Base-by-base conservation (phyloP, 2,797 vertebrate genomes). In the Gymnothorax javanicus region DNA sequence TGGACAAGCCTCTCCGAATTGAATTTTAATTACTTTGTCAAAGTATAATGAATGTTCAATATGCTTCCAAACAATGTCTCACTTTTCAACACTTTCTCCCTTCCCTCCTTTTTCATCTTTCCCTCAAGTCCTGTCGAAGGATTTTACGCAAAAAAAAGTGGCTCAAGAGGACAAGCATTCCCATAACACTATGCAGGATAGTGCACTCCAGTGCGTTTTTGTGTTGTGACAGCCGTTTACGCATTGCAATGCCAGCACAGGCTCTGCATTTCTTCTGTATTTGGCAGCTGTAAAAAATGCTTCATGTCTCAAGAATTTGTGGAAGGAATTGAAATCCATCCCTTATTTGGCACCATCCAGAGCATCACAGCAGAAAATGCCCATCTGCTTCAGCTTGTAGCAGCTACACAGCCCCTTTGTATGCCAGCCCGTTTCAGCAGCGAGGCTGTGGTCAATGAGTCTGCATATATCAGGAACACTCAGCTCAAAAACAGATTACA, bases 351-450 rank as follows among this genome's bases (percentile, higher is more conserved):
- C 71, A 75, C 27, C 33, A 43, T 43, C 15, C 43, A 75, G 33
- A 33, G 71, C 71, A 43, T 75, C 25, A 43, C 71, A 75, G 71
- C 71, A 17, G 71, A 75, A 75, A 43, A 75, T 75, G 27, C 27
- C 71, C 71, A 43, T 75, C 71, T 75, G 71, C 27, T 75, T 75
- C 71, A 75, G 71, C 33, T 75, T 75, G 71, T 75, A 75, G 11
- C 71, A 15, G 8, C 71, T 75, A 43, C 12, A 13, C 71, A 75
- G 71, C 27, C 71, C 13, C 73, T 77, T 77, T n/a, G 6, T 50
- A 23, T 52, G 73, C 43, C 15, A 43, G 73, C 73, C 73, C 17
- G 33, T 77, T 77, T 77, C 73, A 27, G 27, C 27, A 27, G 69
- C 25, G 33, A 13, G 27, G 27, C 69, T 50, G 25, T 20, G 33